These are phyloP conservation scores for Dicentrarchus labrax DNA, from an alignment of 2,113 vertebrate species.

Conservation along the genomic window DNA sequence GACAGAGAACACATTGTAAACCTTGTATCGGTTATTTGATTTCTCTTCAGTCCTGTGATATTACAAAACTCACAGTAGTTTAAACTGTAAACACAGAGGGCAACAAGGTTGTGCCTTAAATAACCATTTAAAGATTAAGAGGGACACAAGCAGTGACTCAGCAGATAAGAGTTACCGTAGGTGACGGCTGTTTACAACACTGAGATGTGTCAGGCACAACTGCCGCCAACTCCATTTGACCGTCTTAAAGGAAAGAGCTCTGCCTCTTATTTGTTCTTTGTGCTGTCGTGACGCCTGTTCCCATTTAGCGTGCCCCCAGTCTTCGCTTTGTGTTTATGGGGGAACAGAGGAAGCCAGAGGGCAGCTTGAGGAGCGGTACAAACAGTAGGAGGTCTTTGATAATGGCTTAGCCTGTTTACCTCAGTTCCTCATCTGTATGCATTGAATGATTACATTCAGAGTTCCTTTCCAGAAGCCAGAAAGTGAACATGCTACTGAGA, in stretches of 20 bases:
- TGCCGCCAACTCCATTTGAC: background rate
- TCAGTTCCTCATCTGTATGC: constrained; percentile 46
- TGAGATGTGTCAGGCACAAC: background rate
- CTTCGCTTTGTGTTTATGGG: constrained; percentile 37
- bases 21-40: background rate
- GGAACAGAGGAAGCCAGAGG: constrained; percentile 23
- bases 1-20: background rate
- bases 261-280: constrained; percentile 16
- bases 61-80: background rate
- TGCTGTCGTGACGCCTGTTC: constrained; percentile 38
- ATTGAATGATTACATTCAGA: constrained; percentile 32
- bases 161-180: constrained; percentile 9
- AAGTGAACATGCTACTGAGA: background rate
- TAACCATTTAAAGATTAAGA: background rate
- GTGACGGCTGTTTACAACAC: constrained; percentile 21
- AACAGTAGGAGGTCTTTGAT: constrained; percentile 55
- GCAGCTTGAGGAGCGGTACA: constrained; percentile 18
- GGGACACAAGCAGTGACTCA: constrained; percentile 19
- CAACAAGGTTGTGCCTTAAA: background rate
- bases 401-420: constrained; percentile 29
- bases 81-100: background rate
- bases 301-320: constrained; percentile 31
- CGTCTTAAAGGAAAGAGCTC: background rate
- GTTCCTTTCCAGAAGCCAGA: background rate
- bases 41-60: background rate